Conservation (phyloP, 1,140 invertebrate species). For the Meloidogyne floridensis region DNA sequence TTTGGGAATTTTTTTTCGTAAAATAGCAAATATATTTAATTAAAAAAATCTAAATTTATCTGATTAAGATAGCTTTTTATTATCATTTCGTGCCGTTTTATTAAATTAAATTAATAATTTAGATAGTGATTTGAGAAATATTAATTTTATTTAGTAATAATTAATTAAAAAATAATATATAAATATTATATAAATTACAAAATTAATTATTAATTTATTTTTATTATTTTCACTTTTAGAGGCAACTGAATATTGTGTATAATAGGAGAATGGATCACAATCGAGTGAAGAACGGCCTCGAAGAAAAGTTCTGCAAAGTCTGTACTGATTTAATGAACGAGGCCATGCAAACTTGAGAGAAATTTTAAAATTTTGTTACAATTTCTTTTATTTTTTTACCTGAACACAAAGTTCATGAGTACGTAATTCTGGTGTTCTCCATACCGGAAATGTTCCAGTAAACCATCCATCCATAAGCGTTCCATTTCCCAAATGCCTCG, state of each 20-base stretch:
- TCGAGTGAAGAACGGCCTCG: slow-evolving; percentile 29
- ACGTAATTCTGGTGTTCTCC: slow-evolving; percentile 22
- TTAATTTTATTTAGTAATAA: neutral
- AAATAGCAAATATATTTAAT: no score
- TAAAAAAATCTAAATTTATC: no score
- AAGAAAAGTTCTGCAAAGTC: slow-evolving; percentile 28
- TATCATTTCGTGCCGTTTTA: no score
- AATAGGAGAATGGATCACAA: slow-evolving; percentile 25
- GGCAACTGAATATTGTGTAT: slow-evolving; percentile 22
- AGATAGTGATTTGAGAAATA: no score
- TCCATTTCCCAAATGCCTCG: slow-evolving; percentile 36
- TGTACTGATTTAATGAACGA: slow-evolving; percentile 23
- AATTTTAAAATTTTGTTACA: neutral
- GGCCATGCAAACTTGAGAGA: slow-evolving; percentile 25
- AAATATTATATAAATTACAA: slow-evolving; percentile 3
- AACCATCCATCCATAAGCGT: slow-evolving; percentile 36
- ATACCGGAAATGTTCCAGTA: slow-evolving; percentile 29
- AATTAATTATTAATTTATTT: neutral
- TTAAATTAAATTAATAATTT: no score
- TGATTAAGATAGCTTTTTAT: no score
- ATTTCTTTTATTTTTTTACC: slow-evolving; percentile 3
- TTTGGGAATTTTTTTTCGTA: neutral
- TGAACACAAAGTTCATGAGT: slow-evolving; percentile 32
- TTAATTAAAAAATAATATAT: neutral
- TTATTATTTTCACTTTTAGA: neutral